Evolutionary conservation across 1,140 invertebrate genomes (phyloP).

Genomic region (Drosophila asahinai): DNA sequence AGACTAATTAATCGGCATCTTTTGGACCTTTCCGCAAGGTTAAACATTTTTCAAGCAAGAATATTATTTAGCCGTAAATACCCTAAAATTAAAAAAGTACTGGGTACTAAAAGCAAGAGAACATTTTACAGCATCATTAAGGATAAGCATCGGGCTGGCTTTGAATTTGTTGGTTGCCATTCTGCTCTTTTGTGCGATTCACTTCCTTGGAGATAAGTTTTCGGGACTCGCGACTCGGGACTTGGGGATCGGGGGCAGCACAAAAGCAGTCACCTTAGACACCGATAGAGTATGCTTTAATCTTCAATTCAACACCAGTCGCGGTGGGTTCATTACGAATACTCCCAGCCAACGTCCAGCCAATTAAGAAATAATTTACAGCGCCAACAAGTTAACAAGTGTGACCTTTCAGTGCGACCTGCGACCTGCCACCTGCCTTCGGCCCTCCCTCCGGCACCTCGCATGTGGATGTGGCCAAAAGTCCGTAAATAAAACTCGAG

Average conservation of each 20-base stretch:
- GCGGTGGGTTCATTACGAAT: conserved; percentile 38
- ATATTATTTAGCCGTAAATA: not conserved
- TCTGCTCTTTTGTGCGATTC: conserved; percentile 49
- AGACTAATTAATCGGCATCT: no score
- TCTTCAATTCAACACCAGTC: conserved; percentile 50
- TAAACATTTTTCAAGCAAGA: not conserved
- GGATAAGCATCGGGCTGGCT: conserved; percentile 78
- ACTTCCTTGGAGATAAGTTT: conserved; percentile 63
- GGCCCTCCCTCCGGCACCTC: not conserved
- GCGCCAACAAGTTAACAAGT: conserved; percentile 63
- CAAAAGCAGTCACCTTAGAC: conserved; percentile 21
- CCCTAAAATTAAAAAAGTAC: not conserved
- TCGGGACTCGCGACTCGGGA: not conserved
- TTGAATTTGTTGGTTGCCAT: conserved; percentile 72
- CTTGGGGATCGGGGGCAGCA: conserved; percentile 7
- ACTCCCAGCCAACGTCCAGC: conserved; percentile 17
- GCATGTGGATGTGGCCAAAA: conserved; percentile 48
- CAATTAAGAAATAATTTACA: conserved; percentile 79
- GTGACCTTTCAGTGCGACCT: conserved; percentile 52
- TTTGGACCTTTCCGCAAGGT: not conserved
- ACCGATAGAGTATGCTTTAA: conserved; percentile 51
- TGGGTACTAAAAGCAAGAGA: conserved; percentile 13
- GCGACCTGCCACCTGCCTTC: conserved; percentile 10
- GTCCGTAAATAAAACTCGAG: conserved; percentile 59
- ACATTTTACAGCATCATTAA: conserved; percentile 82